Evolutionary conservation across 1,140 invertebrate species (phyloP).

Genomic region (Drosophila nasuta): DNA sequence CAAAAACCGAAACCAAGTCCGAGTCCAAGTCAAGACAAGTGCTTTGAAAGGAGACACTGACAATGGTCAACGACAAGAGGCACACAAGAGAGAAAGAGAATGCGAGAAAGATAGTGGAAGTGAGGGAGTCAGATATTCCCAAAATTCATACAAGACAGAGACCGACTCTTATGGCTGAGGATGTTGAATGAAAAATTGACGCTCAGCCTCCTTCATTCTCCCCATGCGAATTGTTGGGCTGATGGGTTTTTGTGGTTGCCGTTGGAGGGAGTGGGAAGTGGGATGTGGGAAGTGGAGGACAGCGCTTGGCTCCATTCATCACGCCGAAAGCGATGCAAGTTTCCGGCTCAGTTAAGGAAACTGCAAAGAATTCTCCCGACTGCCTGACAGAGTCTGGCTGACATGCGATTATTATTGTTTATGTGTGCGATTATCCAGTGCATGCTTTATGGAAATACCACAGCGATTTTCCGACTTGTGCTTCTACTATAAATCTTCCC

Average conservation of each 20-base stretch:
- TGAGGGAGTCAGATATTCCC: constrained; percentile 23
- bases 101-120: background rate
- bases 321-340: constrained; percentile 53
- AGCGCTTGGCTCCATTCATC: constrained; percentile 58
- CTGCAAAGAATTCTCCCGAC: constrained; percentile 19
- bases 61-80: constrained; percentile 52
- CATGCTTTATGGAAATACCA: constrained; percentile 29
- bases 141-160: constrained; percentile 47
- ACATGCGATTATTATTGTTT: constrained; percentile 67
- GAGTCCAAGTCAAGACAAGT: constrained; percentile 53
- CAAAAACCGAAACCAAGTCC: constrained; percentile 46
- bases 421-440: constrained; percentile 59
- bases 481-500: background rate
- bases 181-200: constrained; percentile 77
- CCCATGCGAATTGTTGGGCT: background rate
- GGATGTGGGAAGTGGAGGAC: background rate
- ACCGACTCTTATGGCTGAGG: constrained; percentile 38
- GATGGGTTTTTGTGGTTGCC: constrained; percentile 9
- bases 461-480: constrained; percentile 6
- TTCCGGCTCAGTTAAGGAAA: constrained; percentile 36
- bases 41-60: constrained; percentile 54
- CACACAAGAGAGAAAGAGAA: constrained; percentile 14
- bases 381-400: constrained; percentile 14
- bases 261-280: too few relatives aligned
- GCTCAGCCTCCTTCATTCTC: constrained; percentile 18